Percentiles rank a stretch among this genome's conserved stretches.
phyloP scores from a whole-genome alignment of 2,888 invertebrate species.

The Dendrolimus pini region DNA sequence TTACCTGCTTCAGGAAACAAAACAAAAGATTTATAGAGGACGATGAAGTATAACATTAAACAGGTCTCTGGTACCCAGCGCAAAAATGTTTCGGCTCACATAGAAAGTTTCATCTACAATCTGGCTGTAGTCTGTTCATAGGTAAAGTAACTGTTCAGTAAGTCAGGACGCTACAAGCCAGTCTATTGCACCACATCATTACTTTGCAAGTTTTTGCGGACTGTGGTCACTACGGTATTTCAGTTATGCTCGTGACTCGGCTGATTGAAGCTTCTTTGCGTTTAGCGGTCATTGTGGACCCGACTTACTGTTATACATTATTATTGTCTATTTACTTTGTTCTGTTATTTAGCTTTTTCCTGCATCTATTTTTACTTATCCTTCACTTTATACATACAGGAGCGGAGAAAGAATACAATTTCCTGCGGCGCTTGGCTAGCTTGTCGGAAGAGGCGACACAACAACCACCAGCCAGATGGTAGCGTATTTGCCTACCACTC shows the following conservation, averaged over 20 bases:
- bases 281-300: constrained; percentile 20
- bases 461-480: not conserved
- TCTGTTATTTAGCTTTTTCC: no score
- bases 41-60: no score
- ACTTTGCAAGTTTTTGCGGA: constrained; percentile 27
- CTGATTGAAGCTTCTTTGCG: constrained; percentile 27
- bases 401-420: not conserved
- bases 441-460: not conserved
- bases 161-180: not conserved
- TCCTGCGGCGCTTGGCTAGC: not conserved
- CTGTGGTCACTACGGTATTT: constrained; percentile 28
- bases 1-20: no score
- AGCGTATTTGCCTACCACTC: not conserved
- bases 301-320: constrained; percentile 12
- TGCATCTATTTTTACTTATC: not conserved
- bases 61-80: no score
- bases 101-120: no score
- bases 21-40: no score
- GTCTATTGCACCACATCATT: constrained; percentile 16
- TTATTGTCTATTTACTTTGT: not conserved
- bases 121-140: no score
- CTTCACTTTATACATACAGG: not conserved
- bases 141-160: no score
- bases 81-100: no score
- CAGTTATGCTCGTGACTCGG: constrained; percentile 32